Conservation (phyloP, 2,113 vertebrate genomes). For the Rissa tridactyla region DNA sequence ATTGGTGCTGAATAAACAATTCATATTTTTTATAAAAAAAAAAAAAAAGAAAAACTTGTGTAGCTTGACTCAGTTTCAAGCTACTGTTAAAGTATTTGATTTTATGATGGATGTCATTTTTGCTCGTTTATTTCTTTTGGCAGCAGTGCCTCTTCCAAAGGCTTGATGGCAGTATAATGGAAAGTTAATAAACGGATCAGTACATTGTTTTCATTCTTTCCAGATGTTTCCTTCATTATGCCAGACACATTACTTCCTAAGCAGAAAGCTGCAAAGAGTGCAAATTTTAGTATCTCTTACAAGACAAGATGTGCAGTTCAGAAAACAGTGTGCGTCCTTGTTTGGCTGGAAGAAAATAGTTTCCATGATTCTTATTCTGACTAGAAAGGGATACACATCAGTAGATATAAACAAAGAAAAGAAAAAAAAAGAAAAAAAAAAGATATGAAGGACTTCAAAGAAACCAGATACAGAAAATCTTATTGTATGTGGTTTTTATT, state of each 20-base stretch:
- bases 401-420: not conserved
- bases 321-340: not conserved
- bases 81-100: not conserved
- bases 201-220: not conserved
- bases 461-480: not conserved
- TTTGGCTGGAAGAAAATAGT: not conserved
- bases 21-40: not conserved
- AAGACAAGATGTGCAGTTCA: not conserved
- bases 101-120: not conserved
- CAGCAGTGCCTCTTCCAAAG: not conserved
- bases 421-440: too few relatives aligned
- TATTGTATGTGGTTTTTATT: not conserved
- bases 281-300: not conserved
- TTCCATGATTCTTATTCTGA: not conserved
- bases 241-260: not conserved
- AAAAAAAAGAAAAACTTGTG: not conserved
- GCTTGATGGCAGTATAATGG: not conserved
- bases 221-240: not conserved
- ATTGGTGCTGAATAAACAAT: slow-evolving; percentile 9
- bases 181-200: slow-evolving; percentile 21
- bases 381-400: not conserved
- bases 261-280: not conserved
- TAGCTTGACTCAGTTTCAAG: not conserved
- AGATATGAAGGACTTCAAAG: not conserved
- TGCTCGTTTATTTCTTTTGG: not conserved